phyloP scores from a whole-genome alignment of 2,888 invertebrate species.

The Drosophila paranaensis region DNA sequence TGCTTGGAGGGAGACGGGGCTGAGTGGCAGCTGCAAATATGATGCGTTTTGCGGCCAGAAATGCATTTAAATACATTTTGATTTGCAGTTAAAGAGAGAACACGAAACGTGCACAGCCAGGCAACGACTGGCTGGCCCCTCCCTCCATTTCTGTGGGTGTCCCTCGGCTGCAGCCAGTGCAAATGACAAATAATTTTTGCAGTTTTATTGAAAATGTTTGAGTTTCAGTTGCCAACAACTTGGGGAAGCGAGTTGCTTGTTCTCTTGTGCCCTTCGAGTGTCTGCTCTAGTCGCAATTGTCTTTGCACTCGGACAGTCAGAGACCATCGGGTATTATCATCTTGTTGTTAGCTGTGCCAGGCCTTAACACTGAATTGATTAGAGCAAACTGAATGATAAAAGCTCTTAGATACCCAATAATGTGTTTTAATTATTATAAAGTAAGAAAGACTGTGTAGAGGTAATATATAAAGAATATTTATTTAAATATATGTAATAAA shows the following conservation, averaged over 20 bases:
- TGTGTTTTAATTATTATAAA: background rate
- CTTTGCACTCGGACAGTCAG: background rate
- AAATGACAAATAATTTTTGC: constrained; percentile 77
- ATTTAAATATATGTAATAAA: no score
- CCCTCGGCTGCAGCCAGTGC: constrained; percentile 2
- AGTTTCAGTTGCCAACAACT: constrained; percentile 62
- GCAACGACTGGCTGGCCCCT: background rate
- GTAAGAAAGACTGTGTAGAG: no score
- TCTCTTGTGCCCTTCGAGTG: constrained; percentile 22
- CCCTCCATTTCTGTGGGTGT: background rate
- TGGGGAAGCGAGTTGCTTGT: constrained; percentile 35
- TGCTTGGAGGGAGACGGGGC: constrained; percentile 10
- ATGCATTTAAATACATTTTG: constrained; percentile 79
- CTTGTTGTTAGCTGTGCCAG: constrained; percentile 10
- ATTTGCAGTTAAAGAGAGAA: constrained; percentile 72
- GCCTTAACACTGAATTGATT: background rate
- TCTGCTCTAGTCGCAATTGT: constrained; percentile 20
- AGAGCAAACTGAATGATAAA: background rate
- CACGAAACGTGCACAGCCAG: constrained; percentile 55
- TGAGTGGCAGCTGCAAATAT: constrained; percentile 16
- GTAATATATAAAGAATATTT: no score
- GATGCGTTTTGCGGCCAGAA: constrained; percentile 49
- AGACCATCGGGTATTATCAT: constrained; percentile 18
- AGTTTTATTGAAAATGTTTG: constrained; percentile 80
- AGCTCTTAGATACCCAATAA: background rate